Conservation (phyloP, 92 coral and sea anemone genomes). For the Phenganax marumi region DNA sequence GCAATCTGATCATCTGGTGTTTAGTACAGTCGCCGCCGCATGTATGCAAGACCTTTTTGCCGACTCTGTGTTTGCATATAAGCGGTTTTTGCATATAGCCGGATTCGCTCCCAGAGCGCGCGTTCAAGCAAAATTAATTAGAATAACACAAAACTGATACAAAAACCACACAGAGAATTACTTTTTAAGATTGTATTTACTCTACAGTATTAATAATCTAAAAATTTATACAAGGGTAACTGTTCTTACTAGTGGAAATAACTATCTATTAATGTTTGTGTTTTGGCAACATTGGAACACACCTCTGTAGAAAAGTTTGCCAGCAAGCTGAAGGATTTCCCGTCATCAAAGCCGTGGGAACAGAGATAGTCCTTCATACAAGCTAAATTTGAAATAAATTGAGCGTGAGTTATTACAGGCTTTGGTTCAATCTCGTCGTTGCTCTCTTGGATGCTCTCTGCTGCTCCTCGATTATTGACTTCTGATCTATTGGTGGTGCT, state of each 20-base stretch:
- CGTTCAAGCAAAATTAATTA: neutral
- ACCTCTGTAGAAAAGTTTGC: constrained; percentile 17
- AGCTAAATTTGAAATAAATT: constrained; percentile 9
- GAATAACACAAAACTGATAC: neutral
- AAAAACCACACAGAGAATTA: neutral
- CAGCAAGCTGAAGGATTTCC: neutral
- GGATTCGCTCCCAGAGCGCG: constrained; percentile 29
- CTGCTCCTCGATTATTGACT: constrained; percentile 14
- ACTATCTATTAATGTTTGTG: constrained; percentile 14
- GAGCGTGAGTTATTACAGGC: constrained; percentile 18
- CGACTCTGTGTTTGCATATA: too few relatives aligned
- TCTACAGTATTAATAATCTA: neutral
- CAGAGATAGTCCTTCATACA: constrained; percentile 22
- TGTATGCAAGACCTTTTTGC: constrained; percentile 1
- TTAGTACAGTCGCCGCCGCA: too few relatives aligned
- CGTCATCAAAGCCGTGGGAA: neutral
- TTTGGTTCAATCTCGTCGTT: constrained; percentile 1
- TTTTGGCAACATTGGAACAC: too few relatives aligned
- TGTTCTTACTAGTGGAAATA: neutral
- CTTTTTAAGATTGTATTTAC: neutral
- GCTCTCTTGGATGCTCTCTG: neutral
- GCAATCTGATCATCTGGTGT: constrained; percentile 17
- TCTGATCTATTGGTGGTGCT: constrained; percentile 26
- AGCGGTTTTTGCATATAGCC: constrained; percentile 17
- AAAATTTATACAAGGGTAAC: neutral